A percentile compares a stretch with the other conserved stretches of the same genome.
Conservation (phyloP, 2,888 invertebrate genomes). For the Lomographa bimaculata region DNA sequence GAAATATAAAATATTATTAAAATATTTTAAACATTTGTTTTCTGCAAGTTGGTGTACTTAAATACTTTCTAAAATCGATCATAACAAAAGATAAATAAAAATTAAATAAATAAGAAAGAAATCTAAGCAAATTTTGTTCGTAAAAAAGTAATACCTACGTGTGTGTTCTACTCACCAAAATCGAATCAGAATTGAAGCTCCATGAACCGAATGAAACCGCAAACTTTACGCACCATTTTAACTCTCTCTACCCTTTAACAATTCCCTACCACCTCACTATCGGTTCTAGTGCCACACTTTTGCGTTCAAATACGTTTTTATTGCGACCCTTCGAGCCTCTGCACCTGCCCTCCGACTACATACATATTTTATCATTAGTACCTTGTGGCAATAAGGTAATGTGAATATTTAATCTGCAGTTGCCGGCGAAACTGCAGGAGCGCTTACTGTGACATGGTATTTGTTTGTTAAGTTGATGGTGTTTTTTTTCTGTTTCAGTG, state of each 20-base stretch:
- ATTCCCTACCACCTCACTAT: neutral
- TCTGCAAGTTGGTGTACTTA: too few relatives aligned
- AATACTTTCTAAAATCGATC: too few relatives aligned
- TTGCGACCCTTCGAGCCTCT: slow-evolving; percentile 15
- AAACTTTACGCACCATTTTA: neutral
- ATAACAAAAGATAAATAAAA: too few relatives aligned
- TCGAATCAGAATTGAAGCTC: too few relatives aligned
- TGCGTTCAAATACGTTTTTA: slow-evolving; percentile 18
- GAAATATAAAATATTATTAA: too few relatives aligned
- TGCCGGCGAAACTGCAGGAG: slow-evolving; percentile 2
- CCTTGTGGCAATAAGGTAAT: slow-evolving; percentile 10
- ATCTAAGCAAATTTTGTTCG: too few relatives aligned
- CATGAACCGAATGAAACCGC: too few relatives aligned
- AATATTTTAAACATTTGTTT: too few relatives aligned
- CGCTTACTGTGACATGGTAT: slow-evolving; percentile 10
- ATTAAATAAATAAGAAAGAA: too few relatives aligned
- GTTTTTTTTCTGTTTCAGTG: neutral
- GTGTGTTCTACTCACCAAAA: too few relatives aligned
- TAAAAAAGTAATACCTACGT: too few relatives aligned
- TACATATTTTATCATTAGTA: slow-evolving; percentile 14
- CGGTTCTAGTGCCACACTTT: neutral
- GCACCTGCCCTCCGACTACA: slow-evolving; percentile 12
- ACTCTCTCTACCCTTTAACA: slow-evolving; percentile 6
- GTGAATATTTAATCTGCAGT: slow-evolving; percentile 12
- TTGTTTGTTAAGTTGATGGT: neutral